Base-by-base conservation (phyloP, 1,140 invertebrate genomes). In the Forficula auricularia region DNA sequence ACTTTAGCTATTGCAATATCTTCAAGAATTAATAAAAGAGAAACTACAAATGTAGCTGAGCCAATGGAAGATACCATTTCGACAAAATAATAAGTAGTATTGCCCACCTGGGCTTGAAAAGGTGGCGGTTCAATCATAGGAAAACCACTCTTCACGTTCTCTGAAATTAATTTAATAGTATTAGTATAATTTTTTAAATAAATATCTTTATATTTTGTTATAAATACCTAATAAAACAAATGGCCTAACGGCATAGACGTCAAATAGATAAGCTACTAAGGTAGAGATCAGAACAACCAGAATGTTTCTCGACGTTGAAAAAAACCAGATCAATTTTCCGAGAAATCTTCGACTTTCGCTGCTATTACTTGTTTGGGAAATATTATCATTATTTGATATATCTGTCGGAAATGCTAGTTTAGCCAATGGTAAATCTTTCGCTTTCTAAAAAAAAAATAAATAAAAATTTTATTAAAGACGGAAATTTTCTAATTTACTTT, bases 1-100 rank as follows among this genome's bases (percentile, higher is more conserved):
- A 80, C 79, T 68, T 86, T 85, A 6, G 79, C 81, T 27, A 86
- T 70, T 3, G 82, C 79, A 42, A 83, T 77, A 47, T 79, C 77
- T 59, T 87, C 82, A 19, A 85, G 59, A n/a, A 86, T 72, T 20
- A 79, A 77, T 16, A 87, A 59, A 19, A 87, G 54, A 9, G 82
- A 80, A 34, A 86, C 67, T n/a, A 86, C 73, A 42, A 82, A 63
- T 46, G 83, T 71, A n/a, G 77, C 80, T 3, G 78, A 76, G 10
- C 78, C 75, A 34, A 84, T 60, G 3, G 68, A 65, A 3, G 72
- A 70, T 1, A 75, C 62, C 65, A 82, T 74, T 43, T 81, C 71
- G 18, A 71, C 52, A 53, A 83, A 79, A 16, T 56, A 64, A 55
- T 75, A 75, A 0, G 74, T 81, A 45, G 69, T 64, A 52, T 80